phyloP scores from a whole-genome alignment of 2,113 vertebrate species.

The Boulengeromyrus knoepffleri region DNA sequence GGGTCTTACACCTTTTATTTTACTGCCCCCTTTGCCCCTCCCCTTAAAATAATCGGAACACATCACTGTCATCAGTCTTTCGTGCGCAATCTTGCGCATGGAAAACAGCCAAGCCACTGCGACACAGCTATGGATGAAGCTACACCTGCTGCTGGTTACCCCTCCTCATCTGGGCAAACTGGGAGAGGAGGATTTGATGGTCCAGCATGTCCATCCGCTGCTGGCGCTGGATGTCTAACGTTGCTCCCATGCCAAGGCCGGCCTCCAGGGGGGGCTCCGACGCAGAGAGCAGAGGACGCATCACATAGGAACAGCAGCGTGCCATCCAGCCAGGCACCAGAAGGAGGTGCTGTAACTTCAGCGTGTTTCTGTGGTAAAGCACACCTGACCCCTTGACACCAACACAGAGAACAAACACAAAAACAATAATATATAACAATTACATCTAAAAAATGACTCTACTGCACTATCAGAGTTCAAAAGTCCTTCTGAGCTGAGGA shows the following conservation, averaged over 20 bases:
- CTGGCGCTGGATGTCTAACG: slow-evolving; percentile 90
- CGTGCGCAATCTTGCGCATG: neutral
- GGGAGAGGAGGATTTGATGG: slow-evolving; percentile 85
- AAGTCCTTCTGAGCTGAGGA: neutral
- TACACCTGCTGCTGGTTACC: slow-evolving; percentile 65
- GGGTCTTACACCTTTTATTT: neutral
- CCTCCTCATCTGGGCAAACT: slow-evolving; percentile 73
- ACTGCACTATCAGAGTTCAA: neutral
- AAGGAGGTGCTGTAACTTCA: slow-evolving; percentile 70
- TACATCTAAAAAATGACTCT: neutral
- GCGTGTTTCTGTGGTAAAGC: slow-evolving; percentile 68
- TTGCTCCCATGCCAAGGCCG: slow-evolving; percentile 88
- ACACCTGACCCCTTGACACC: slow-evolving; percentile 74
- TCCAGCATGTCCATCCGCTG: slow-evolving; percentile 88
- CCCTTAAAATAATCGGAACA: neutral
- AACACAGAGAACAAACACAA: neutral
- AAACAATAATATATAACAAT: neutral
- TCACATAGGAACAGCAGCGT: slow-evolving; percentile 61
- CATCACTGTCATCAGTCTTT: neutral
- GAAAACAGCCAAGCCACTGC: neutral
- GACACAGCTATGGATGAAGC: neutral
- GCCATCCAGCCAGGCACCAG: slow-evolving; percentile 74
- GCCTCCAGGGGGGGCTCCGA: slow-evolving; percentile 70
- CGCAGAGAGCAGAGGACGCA: slow-evolving; percentile 82
- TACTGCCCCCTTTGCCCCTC: neutral